Conservation (phyloP, 2,113 vertebrate genomes). For the Eidolon helvum region DNA sequence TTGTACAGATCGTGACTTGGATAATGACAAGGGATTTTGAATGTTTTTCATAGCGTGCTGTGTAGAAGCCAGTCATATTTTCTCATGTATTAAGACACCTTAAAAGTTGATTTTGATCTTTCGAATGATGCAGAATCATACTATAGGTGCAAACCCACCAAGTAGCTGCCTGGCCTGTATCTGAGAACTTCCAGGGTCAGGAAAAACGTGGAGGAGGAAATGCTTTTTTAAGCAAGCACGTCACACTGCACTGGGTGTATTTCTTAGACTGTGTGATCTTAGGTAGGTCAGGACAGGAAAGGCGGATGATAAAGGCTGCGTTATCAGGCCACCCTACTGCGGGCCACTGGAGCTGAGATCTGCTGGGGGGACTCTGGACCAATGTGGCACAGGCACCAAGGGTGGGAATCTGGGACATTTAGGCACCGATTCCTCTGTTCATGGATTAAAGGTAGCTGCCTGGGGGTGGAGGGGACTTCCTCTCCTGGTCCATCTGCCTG, state of each 20-base stretch:
- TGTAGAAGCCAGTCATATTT: neutral
- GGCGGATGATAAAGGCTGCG: neutral
- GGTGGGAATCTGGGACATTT: neutral
- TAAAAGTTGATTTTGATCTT: neutral
- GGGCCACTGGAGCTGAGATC: neutral
- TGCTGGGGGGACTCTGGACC: neutral
- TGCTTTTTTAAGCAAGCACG: neutral
- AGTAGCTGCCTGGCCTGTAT: neutral
- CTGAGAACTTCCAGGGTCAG: neutral
- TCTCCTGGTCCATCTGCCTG: neutral
- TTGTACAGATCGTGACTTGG: neutral
- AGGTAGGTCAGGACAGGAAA: neutral
- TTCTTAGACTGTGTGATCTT: neutral
- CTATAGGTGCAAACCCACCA: neutral
- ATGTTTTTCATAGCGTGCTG: neutral
- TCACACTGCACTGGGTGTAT: neutral
- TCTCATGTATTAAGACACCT: neutral
- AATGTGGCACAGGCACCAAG: fast-evolving
- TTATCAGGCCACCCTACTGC: neutral
- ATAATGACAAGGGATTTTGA: neutral
- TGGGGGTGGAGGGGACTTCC: fast-evolving
- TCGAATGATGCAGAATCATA: neutral
- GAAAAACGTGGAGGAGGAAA: neutral
- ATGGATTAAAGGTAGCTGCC: neutral
- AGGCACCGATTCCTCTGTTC: neutral